These are phyloP conservation scores for Gavialis gangeticus DNA, from an alignment of 2,113 vertebrate genomes.

Conservation along the genomic window DNA sequence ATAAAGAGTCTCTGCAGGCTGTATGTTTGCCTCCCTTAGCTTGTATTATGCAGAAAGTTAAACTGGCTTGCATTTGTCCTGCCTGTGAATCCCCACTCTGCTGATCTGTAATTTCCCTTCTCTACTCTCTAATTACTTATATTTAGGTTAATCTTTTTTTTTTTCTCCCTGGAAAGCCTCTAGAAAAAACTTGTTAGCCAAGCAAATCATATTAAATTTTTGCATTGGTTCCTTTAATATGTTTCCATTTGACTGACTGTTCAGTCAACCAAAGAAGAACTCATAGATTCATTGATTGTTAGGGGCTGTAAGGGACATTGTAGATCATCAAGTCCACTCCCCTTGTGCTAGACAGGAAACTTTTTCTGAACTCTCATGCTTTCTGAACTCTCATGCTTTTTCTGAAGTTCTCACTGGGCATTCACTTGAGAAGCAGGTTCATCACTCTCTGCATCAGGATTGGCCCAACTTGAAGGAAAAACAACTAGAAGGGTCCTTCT, in stretches of 20 bases:
- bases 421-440: constrained; percentile 38
- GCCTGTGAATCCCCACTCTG: background rate
- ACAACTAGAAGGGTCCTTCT: constrained; percentile 28
- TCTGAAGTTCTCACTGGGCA: constrained; percentile 36
- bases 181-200: constrained; percentile 45
- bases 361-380: background rate
- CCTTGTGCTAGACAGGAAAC: too few species aligned
- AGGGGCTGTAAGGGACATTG: too few species aligned
- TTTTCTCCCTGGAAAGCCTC: constrained; percentile 39
- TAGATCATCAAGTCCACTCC: too few species aligned
- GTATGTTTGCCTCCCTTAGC: too few species aligned
- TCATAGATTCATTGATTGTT: background rate
- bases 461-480: background rate
- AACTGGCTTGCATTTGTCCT: background rate
- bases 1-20: too few species aligned
- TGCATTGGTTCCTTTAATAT: constrained; percentile 27
- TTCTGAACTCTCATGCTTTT: background rate
- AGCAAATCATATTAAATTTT: background rate
- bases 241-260: constrained; percentile 36
- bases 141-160: constrained; percentile 50
- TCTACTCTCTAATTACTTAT: background rate
- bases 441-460: constrained; percentile 33
- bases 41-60: background rate
- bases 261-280: constrained; percentile 57
- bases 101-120: constrained; percentile 24